Conservation (phyloP, 2,113 vertebrate genomes). For the Okapia johnstoni region DNA sequence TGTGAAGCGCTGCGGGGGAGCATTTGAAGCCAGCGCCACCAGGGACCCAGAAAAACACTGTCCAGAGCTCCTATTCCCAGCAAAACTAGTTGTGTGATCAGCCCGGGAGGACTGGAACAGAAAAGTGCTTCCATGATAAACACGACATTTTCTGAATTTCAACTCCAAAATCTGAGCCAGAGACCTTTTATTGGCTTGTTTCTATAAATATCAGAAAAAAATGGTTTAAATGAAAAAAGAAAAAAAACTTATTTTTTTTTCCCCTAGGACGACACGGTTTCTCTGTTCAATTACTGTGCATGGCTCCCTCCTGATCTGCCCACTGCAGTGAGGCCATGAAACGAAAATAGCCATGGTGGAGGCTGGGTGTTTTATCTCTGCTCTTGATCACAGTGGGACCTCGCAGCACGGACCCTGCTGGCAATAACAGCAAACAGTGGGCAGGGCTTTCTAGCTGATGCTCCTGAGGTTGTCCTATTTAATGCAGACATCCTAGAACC, state of each 20-base stretch:
- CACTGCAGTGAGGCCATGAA: background rate
- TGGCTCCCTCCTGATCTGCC: background rate
- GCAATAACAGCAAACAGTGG: background rate
- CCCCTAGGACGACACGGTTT: background rate
- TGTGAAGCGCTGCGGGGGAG: background rate
- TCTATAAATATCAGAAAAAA: background rate
- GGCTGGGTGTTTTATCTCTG: background rate
- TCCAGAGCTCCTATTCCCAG: background rate
- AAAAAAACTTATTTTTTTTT: background rate
- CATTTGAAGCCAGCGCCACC: background rate
- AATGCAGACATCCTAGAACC: background rate
- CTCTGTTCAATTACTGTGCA: background rate
- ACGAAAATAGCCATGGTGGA: background rate
- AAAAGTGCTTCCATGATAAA: background rate
- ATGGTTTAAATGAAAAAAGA: background rate
- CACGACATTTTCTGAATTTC: background rate
- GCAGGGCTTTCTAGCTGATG: background rate
- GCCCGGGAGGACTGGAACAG: background rate
- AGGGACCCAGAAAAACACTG: background rate
- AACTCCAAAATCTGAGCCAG: background rate
- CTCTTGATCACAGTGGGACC: background rate
- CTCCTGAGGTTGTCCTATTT: background rate
- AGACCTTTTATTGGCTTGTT: background rate
- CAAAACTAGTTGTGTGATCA: background rate
- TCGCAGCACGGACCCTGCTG: rapidly evolving